phyloP scores from a whole-genome alignment of 2,888 invertebrate genomes.

The Theretra japonica region DNA sequence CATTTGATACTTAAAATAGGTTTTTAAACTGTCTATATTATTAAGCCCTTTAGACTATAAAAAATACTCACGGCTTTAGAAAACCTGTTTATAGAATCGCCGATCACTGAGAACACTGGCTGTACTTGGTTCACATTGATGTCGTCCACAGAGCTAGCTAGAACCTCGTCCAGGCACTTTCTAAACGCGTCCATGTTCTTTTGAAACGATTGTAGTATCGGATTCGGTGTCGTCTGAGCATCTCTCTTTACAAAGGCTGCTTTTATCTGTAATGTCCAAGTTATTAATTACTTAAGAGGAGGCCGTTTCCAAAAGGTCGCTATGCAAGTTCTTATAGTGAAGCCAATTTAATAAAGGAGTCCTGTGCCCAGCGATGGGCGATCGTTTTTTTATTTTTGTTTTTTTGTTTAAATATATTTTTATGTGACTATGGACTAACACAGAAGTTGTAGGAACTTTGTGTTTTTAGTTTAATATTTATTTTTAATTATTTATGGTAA shows the following conservation, averaged over 20 bases:
- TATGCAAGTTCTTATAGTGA: neutral
- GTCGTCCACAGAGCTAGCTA: slow-evolving; percentile 60
- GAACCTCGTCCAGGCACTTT: slow-evolving; percentile 64
- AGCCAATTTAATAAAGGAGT: too few relatives aligned
- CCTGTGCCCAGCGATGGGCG: too few relatives aligned
- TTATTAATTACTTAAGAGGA: neutral
- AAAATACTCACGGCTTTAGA: slow-evolving; percentile 64
- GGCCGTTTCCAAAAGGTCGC: too few relatives aligned
- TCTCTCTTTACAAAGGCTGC: slow-evolving; percentile 56
- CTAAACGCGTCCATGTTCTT: slow-evolving; percentile 64
- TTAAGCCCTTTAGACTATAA: neutral
- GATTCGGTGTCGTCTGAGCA: slow-evolving; percentile 43
- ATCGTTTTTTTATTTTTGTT: too few relatives aligned
- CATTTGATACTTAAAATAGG: too few relatives aligned
- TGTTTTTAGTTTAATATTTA: too few relatives aligned
- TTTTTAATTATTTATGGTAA: too few relatives aligned
- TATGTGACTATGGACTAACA: too few relatives aligned
- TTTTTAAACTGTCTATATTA: too few relatives aligned
- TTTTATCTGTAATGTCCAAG: slow-evolving; percentile 45
- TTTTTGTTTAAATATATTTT: too few relatives aligned
- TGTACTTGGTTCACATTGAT: slow-evolving; percentile 68
- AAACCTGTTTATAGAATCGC: slow-evolving; percentile 66
- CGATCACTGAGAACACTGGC: slow-evolving; percentile 63
- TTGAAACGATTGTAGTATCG: slow-evolving; percentile 55
- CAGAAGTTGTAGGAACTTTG: too few relatives aligned